Percentiles rank a stretch among this genome's conserved stretches.
Evolutionary conservation across 2,888 invertebrate species (phyloP).

Genomic region (Tachystola acroxantha): DNA sequence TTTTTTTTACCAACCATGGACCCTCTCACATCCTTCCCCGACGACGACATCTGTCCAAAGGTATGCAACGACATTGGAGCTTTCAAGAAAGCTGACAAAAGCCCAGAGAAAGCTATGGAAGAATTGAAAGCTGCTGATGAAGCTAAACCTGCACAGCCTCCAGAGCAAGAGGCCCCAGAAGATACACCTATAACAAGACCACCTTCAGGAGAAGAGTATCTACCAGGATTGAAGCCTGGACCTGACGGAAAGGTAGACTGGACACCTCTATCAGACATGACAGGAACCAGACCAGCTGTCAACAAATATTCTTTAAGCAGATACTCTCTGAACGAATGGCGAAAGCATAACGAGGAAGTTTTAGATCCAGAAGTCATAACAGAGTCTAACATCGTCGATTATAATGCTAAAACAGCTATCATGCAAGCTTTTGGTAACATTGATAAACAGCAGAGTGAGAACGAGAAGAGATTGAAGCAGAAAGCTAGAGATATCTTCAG

Average conservation of each 20-base stretch:
- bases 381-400: conserved; percentile 77
- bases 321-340: conserved; percentile 86
- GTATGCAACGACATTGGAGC: conserved; percentile 56
- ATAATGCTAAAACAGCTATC: conserved; percentile 81
- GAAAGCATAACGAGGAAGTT: conserved; percentile 75
- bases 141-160: conserved; percentile 4
- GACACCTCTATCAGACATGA: conserved; percentile 83
- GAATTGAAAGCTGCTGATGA: conserved; percentile 22
- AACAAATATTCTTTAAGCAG: conserved; percentile 87
- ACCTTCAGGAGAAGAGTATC: conserved; percentile 33
- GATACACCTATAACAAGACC: conserved; percentile 17
- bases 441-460: conserved; percentile 83
- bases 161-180: conserved; percentile 15
- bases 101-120: conserved; percentile 30
- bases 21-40: conserved; percentile 40
- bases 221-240: conserved; percentile 76
- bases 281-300: conserved; percentile 85
- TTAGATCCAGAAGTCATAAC: conserved; percentile 70
- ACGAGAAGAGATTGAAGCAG: conserved; percentile 80
- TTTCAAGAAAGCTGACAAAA: conserved; percentile 46
- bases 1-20: conserved; percentile 14
- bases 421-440: conserved; percentile 81
- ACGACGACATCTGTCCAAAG: conserved; percentile 49
- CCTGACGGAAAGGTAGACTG: conserved; percentile 86
- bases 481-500: conserved; percentile 83